Evolutionary conservation across 2,113 vertebrate species (phyloP).

Genomic region (Limnothrissa miodon): DNA sequence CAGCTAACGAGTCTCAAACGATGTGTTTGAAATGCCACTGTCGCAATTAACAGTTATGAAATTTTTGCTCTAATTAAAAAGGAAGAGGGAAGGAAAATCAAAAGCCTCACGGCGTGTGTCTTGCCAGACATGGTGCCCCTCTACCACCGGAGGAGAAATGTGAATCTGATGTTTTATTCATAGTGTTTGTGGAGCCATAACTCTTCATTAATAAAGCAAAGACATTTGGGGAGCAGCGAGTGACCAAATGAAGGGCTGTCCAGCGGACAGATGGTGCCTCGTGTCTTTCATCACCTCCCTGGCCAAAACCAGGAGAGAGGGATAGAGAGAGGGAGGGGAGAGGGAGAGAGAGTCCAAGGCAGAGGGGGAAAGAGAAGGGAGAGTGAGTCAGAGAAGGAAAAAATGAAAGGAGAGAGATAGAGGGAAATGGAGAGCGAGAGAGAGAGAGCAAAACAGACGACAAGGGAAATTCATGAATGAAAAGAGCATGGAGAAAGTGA

Average conservation of each 20-base stretch:
- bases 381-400: not conserved
- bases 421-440: not conserved
- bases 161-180: slow-evolving; percentile 22
- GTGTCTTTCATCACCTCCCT: slow-evolving; percentile 33
- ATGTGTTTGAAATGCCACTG: not conserved
- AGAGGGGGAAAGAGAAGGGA: not conserved
- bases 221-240: slow-evolving; percentile 15
- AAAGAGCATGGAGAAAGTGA: not conserved
- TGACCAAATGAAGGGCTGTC: slow-evolving; percentile 39
- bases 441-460: not conserved
- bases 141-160: not conserved
- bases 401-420: not conserved
- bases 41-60: not conserved
- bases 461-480: not conserved
- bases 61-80: not conserved
- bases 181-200: slow-evolving; percentile 24
- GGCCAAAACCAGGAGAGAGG: slow-evolving; percentile 7
- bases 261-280: slow-evolving; percentile 48
- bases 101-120: not conserved
- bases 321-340: not conserved
- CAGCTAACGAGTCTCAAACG: not conserved
- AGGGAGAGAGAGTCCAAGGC: not conserved
- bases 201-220: slow-evolving; percentile 25
- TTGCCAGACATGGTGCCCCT: not conserved
- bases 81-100: not conserved